Base-by-base conservation (phyloP, 2,888 invertebrate genomes). In the Gymnoscelis rufifasciata region DNA sequence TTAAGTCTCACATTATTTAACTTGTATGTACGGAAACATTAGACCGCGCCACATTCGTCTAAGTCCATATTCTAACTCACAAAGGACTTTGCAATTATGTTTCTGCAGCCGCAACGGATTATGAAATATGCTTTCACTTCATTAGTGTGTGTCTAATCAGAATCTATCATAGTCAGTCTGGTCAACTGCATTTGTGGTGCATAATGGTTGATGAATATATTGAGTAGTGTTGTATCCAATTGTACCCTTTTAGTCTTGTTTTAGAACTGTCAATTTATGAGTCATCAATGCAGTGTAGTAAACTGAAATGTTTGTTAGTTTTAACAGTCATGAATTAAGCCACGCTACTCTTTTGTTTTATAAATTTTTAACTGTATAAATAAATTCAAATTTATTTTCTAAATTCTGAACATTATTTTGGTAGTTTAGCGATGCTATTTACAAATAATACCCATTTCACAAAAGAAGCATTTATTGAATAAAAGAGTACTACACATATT, bases 71-170 rank as follows among this genome's bases (percentile, higher is more conserved):
- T 66, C 60, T 61, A 50, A 44, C 33, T 14, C 39, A 47, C 48
- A 49, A 51, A 52, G 52, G 52, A 43, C 53, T 47, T 42, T 43
- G 51, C 49, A 51, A 57, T 64, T 62, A 66, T 35, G 35, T 15
- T 35, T 59, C 19, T 27, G 41, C 24, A 46, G 35, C 45, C 57
- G 53, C 51, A 54, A 47, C 51, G 41, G 28, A 58, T 54, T 51
- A 48, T 58, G 54, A 56, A 56, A 56, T 56, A 56, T 54, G 36
- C 55, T 59, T 60, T 59, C 54, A 61, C 62, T 60, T 62, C 61
- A 62, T 64, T 57, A 63, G 51, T 50, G 51, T 52, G 39, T 54
- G 54, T 42, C 54, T 63, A 65, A 69, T 66, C 66, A 64, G 61
- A 66, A 69, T 68, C 54, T 64, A 64, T 68, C 70, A 67, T 45